Evolutionary conservation across 1,140 invertebrate species (phyloP).

Genomic region (Lutraria rhynchaena): DNA sequence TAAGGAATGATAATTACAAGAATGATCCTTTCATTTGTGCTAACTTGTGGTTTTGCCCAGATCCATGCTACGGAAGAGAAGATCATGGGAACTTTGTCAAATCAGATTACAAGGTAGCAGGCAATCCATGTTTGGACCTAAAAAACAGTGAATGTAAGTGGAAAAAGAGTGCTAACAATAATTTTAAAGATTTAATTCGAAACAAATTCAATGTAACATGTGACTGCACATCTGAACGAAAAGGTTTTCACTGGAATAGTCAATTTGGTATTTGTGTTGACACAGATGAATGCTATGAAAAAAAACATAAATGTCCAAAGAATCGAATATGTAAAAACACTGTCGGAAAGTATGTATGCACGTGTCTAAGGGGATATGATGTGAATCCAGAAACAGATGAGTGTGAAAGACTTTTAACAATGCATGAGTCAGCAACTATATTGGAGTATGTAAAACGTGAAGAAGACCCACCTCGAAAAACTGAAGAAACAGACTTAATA

Average conservation of each 20-base stretch:
- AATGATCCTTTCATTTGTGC: slow-evolving; percentile 38
- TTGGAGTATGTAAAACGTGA: not conserved
- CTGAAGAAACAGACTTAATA: slow-evolving; percentile 8
- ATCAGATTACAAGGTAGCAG: slow-evolving; percentile 41
- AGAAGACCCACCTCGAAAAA: not conserved
- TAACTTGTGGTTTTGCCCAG: slow-evolving; percentile 57
- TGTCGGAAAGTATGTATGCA: slow-evolving; percentile 50
- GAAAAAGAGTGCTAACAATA: slow-evolving; percentile 41
- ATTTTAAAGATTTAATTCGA: slow-evolving; percentile 64
- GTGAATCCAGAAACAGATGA: slow-evolving; percentile 8
- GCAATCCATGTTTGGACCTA: slow-evolving; percentile 63
- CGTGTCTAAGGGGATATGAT: slow-evolving; percentile 43
- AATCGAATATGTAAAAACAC: slow-evolving; percentile 46
- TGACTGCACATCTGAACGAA: slow-evolving; percentile 54
- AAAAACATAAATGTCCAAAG: slow-evolving; percentile 2
- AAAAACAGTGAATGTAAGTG: slow-evolving; percentile 58
- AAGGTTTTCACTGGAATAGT: slow-evolving; percentile 68
- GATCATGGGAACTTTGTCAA: slow-evolving; percentile 44
- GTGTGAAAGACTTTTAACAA: slow-evolving; percentile 21
- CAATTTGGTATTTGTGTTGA: slow-evolving; percentile 67
- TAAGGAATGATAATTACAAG: not conserved
- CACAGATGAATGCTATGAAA: slow-evolving; percentile 47
- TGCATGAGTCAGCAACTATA: slow-evolving; percentile 21
- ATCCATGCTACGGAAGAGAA: slow-evolving; percentile 62
- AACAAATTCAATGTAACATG: slow-evolving; percentile 70